Base-by-base conservation (phyloP, 2,888 invertebrate species). In the Mechanitis mazaeus region DNA sequence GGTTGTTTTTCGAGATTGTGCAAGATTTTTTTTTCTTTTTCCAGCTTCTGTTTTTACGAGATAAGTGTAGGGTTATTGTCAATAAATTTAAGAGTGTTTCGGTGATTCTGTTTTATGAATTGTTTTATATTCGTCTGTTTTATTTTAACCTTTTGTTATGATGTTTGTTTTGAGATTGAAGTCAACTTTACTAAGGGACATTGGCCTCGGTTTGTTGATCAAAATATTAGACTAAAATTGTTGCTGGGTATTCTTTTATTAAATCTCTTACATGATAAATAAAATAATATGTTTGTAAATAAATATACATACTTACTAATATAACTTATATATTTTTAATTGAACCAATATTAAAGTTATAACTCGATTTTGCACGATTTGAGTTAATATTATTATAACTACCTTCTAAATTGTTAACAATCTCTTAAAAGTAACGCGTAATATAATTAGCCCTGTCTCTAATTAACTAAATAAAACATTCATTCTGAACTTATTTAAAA, bases 1-100 rank as follows among this genome's bases (percentile, higher is more conserved):
- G 85, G 85, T 81, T 79, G 81, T 83, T 83, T 84, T 84, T 81
- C 76, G 78, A 81, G 83, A 83, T 83, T 79, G 83, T 72, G 66
- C 61, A 63, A 70, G 73, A 75, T 76, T 76, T 80, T 81, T 77
- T 73, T 73, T 75, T 75, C 69, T 64, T 68, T 69, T 69, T 58
- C 58, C 68, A 62, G 70, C 69, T 64, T 65, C 78, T 84, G 84
- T 75, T 74, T 72, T 72, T 71, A 64, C 59, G 77, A 79, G 85
- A 84, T 85, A 84, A 82, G 81, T 80, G 77, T 72, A 68, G 71
- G 76, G 74, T 79, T 71, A 68, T 68, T 65, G 69, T 69, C 69
- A 67, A 67, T 70, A 69, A 70, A 57, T 67, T 63, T 59, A 62
- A 57, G 59, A 67, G 56, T 59, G 60, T 53, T 61, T 66, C 60